Evolutionary conservation across 2,113 vertebrate genomes (phyloP).

Genomic region (Xiphorhynchus elegans): DNA sequence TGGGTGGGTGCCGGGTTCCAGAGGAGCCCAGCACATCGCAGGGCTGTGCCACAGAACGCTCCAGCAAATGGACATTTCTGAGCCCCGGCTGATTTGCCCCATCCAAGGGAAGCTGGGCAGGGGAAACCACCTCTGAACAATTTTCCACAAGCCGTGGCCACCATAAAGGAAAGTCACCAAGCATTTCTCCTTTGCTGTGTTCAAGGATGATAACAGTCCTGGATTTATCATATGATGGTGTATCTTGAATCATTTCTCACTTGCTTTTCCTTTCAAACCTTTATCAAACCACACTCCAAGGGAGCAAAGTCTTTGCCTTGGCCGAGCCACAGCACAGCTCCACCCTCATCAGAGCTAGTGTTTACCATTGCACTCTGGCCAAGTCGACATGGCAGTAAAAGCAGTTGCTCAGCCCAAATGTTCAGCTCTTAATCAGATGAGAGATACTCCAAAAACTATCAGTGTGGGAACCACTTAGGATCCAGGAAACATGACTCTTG

Average conservation of each 20-base stretch:
- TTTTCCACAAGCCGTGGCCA: neutral
- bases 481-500: neutral
- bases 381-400: neutral
- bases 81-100: neutral
- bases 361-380: neutral
- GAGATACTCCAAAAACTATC: neutral
- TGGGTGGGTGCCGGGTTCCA: neutral
- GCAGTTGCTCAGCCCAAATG: neutral
- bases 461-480: neutral
- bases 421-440: neutral
- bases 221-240: neutral
- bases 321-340: neutral
- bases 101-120: neutral
- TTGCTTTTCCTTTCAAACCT: neutral
- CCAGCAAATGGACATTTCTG: fast-evolving
- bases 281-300: neutral
- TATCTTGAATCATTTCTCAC: neutral
- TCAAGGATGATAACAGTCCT: neutral
- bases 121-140: neutral
- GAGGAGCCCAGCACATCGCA: fast-evolving
- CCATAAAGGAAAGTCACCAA: neutral
- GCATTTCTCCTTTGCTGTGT: neutral
- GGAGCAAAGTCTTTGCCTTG: neutral
- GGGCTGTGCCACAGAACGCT: neutral
- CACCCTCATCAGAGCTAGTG: neutral